Base-by-base conservation (phyloP, 2,888 invertebrate species). In the Tipula lateralis region DNA sequence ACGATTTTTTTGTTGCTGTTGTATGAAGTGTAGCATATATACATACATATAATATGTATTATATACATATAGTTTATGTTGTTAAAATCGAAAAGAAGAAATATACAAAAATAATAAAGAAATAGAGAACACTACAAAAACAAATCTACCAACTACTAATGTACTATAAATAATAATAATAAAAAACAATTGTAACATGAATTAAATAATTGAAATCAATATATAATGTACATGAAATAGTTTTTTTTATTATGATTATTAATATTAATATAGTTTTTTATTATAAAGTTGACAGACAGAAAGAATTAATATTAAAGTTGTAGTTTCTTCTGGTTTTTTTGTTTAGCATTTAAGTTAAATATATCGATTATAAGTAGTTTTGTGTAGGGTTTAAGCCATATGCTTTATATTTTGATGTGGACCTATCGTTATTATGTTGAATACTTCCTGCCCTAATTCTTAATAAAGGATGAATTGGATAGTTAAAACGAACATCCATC, bases 221-320 rank as follows among this genome's bases (percentile, higher is more conserved):
- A 66, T 66, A 13, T 66, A 44, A 66, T 24, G 9, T 66, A n/a
- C n/a, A 66, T 66, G 66, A 66, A 66, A 66, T 66, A 66, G 24
- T 66, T 66, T 66, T n/a, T n/a, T 66, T 66, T 66, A 66, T 66
- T 66, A 66, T 66, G 24, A 66, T 66, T 66, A 66, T 66, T 66
- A 66, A 66, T 66, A 66, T 66, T 66, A 66, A 66, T 66, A 66
- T 66, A 66, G 24, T 66, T 66, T 66, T 24, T 24, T 66, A 9
- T 66, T 66, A 12, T 66, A 66, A 66, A 66, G 66, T 66, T 66
- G 66, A 66, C 66, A 66, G 66, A 66, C 66, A 66, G 24, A 66
- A 66, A 24, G 66, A 66, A 66, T 66, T 66, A 66, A 24, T 66
- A 66, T 19, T 66, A 66, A 24, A 66, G 9, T 66, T 66, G 66